Base-by-base conservation (phyloP, 2,888 invertebrate genomes). In the Aromia moschata region DNA sequence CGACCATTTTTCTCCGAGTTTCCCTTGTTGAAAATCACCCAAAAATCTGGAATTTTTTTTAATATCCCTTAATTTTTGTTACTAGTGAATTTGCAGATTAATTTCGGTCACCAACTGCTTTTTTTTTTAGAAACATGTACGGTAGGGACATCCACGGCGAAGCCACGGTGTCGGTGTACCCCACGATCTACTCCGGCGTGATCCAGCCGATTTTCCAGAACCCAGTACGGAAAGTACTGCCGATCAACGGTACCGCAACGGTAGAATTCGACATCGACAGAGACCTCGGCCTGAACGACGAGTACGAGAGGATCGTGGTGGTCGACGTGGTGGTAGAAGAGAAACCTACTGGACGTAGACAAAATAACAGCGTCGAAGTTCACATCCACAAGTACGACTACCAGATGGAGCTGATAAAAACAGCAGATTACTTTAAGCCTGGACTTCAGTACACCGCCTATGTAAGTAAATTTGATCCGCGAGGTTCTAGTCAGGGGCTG, bases 251-350 rank as follows among this genome's bases (percentile, higher is more conserved):
- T 7, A 60, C 72, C 1, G 83, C 84, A 1, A 86, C 87, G 41
- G 87, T 93, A 1, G 89, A 90, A 51, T 92, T 94, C 70, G 89
- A 92, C 74, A 86, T 96, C 58, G 85, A 85, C 64, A 87, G 86
- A 64, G 89, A 93, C 76, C 82, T 90, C 58, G 90, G 90, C 73
- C 81, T 96, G 54, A 87, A 86, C 30, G 93, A 94, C 52, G 91
- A 91, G 71, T 92, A 89, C 70, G 89, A 91, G 71, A 85, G 94
- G 68, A 89, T 90, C 16, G 87, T 97, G 41, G 87, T 93, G 25
- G 86, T 97, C 44, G 91, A 94, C 75, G 96, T 94, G 0, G 89
- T 92, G 3, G 89, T 98, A 1, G 95, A 96, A 78, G 98, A 98
- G 83, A 89, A 89, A 54, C 84, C 94, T 67, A 97, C 97, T 1